A percentile compares a stretch with the other conserved stretches of the same genome.
These are phyloP conservation scores for Parnassius mnemosyne DNA, from an alignment of 2,888 invertebrate species.

Conservation along the genomic window DNA sequence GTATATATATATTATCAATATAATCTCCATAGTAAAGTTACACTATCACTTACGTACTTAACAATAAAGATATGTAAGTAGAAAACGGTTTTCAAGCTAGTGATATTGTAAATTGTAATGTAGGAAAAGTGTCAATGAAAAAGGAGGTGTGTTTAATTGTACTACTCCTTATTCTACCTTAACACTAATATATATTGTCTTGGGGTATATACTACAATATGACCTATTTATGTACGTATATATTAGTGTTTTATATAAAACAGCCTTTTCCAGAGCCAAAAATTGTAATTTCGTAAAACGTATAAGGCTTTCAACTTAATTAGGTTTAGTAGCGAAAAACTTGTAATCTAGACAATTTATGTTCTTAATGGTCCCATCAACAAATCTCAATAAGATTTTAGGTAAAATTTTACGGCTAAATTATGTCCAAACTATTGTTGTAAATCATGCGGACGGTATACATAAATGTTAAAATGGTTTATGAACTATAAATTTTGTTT, in stretches of 20 bases:
- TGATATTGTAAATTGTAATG: too few relatives aligned
- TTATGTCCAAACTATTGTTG: slow-evolving; percentile 3
- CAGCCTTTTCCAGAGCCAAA: background rate
- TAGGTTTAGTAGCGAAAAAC: slow-evolving; percentile 5
- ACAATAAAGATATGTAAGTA: too few relatives aligned
- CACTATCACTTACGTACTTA: too few relatives aligned
- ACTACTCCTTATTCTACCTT: too few relatives aligned
- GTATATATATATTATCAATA: too few relatives aligned
- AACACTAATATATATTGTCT: too few relatives aligned
- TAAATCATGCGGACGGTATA: background rate
- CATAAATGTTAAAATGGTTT: background rate
- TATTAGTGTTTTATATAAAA: background rate
- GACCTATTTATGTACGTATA: too few relatives aligned
- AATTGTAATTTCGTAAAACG: slow-evolving; percentile 7
- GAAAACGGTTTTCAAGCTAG: too few relatives aligned
- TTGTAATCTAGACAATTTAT: slow-evolving; percentile 7
- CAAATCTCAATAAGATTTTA: slow-evolving; percentile 11
- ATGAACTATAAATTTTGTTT: background rate
- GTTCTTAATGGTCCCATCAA: background rate
- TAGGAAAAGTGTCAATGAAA: too few relatives aligned
- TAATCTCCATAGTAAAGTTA: too few relatives aligned
- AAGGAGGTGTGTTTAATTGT: too few relatives aligned
- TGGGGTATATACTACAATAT: too few relatives aligned
- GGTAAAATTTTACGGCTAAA: slow-evolving; percentile 11
- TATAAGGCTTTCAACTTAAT: slow-evolving; percentile 14